These are phyloP conservation scores for Centruroides vittatus DNA, from an alignment of 1,140 invertebrate species.

Conservation along the genomic window DNA sequence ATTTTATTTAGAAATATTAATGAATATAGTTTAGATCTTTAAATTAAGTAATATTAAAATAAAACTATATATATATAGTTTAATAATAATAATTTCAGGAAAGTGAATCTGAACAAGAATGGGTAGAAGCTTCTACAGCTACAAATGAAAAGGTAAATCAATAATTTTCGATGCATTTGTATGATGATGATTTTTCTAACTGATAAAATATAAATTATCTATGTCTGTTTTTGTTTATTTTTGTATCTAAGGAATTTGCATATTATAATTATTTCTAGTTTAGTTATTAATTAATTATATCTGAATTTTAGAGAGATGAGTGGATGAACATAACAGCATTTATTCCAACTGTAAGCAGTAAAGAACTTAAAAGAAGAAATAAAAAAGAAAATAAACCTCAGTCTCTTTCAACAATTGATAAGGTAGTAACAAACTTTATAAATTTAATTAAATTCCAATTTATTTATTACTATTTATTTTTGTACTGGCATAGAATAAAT, in stretches of 20 bases:
- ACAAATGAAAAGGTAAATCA: background rate
- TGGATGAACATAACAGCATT: conserved; percentile 26
- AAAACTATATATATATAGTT: no score
- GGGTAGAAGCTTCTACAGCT: conserved; percentile 3
- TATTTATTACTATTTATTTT: no score
- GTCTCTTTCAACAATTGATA: background rate
- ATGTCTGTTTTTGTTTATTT: no score
- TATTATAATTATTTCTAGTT: no score
- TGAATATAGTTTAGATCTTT: no score
- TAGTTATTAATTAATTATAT: no score
- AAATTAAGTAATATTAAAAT: no score
- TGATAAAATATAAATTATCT: no score
- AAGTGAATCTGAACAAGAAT: conserved; percentile 2
- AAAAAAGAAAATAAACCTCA: conserved; percentile 6
- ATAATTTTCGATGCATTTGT: background rate
- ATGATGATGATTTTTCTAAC: background rate
- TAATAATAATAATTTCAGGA: background rate
- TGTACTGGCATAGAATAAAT: no score
- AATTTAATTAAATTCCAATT: no score
- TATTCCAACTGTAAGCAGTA: conserved; percentile 23
- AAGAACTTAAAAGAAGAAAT: conserved; percentile 22
- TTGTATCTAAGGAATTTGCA: no score
- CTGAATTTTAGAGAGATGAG: conserved; percentile 24
- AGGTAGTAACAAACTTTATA: background rate
- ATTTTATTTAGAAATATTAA: no score